A percentile compares a stretch with the other conserved stretches of the same genome.
phyloP scores from a whole-genome alignment of 1,140 invertebrate species.

The Megalopta genalis region DNA sequence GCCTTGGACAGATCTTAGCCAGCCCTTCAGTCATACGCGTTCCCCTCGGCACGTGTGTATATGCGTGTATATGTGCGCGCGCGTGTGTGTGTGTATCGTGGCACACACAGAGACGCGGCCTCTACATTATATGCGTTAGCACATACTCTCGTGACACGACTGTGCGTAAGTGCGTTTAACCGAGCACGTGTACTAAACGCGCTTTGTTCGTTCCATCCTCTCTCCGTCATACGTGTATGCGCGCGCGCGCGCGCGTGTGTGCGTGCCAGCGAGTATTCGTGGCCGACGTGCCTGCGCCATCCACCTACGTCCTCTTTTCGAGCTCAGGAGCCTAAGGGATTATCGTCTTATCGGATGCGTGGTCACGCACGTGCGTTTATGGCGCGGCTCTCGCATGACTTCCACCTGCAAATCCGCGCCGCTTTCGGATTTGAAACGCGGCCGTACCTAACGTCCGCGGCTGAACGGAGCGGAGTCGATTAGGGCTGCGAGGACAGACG shows the following conservation, averaged over 20 bases:
- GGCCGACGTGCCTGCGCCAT: conserved; percentile 44
- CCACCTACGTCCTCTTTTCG: conserved; percentile 58
- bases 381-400: conserved; percentile 60
- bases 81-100: too few relatives aligned
- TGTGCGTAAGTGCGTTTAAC: conserved; percentile 21
- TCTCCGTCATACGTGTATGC: not conserved
- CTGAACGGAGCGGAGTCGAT: conserved; percentile 58
- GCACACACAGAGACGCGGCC: not conserved
- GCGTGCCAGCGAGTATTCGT: not conserved
- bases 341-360: conserved; percentile 65
- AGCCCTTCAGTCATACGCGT: conserved; percentile 1
- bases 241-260: too few relatives aligned
- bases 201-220: conserved; percentile 20
- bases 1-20: conserved; percentile 56
- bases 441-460: conserved; percentile 53
- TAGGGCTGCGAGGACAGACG: conserved; percentile 32
- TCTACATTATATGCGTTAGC: not conserved
- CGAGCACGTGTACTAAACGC: conserved; percentile 20
- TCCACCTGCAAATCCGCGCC: conserved; percentile 66
- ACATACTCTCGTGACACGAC: not conserved
- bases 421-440: conserved; percentile 60
- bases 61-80: not conserved
- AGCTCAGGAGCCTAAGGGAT: conserved; percentile 57
- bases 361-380: conserved; percentile 65
- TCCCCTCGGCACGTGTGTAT: not conserved